Percentiles rank a stretch among this genome's conserved stretches.
phyloP scores from a whole-genome alignment of 2,797 vertebrate genomes.

The Hyperoplus lanceolatus region DNA sequence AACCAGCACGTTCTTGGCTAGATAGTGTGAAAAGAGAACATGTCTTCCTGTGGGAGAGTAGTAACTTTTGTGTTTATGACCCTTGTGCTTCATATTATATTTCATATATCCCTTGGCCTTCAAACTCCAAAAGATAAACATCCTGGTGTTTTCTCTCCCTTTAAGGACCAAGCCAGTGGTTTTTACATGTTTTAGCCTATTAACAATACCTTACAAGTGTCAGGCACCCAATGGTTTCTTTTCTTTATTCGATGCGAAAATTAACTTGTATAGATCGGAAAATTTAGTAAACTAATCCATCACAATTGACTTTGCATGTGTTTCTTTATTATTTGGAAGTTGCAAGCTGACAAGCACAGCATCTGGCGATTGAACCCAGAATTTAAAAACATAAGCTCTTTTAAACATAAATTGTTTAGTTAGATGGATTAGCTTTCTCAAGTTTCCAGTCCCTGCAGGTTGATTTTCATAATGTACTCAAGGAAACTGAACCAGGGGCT shows the following conservation, averaged over 20 bases:
- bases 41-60: constrained; percentile 21
- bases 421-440: constrained; percentile 11
- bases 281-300: constrained; percentile 3
- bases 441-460: constrained; percentile 7
- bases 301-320: background rate
- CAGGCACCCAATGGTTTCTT: constrained; percentile 4
- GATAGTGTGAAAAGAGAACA: constrained; percentile 13
- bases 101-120: constrained; percentile 25
- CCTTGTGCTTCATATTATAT: constrained; percentile 47
- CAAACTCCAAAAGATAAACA: constrained; percentile 35
- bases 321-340: background rate
- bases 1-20: constrained; percentile 38
- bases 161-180: constrained; percentile 40
- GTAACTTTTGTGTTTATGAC: constrained; percentile 29
- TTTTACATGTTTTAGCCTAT: constrained; percentile 56
- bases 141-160: constrained; percentile 55
- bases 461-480: constrained; percentile 10
- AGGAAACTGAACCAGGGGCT: constrained; percentile 21
- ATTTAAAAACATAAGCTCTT: background rate
- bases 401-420: background rate
- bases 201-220: background rate
- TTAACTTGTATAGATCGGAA: background rate
- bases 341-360: background rate
- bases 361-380: background rate
- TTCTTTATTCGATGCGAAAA: constrained; percentile 4